Conservation (phyloP, 2,888 invertebrate species). For the Branchipolynoe longqiensis region DNA sequence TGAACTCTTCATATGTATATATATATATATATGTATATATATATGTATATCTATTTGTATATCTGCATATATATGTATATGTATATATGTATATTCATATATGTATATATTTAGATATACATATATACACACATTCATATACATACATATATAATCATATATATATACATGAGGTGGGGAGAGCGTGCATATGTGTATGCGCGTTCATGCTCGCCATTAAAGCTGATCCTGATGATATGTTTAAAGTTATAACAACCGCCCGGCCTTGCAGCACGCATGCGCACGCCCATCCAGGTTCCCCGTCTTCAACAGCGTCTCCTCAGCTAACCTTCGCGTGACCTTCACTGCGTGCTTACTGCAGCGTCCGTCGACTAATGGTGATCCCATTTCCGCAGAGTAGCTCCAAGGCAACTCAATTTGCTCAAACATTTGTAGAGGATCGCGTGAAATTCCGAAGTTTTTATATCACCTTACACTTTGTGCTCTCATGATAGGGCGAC, state of each 20-base stretch:
- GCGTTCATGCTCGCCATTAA: no score
- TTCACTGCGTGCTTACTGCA: background rate
- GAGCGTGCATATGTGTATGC: no score
- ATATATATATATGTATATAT: background rate
- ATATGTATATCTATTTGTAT: background rate
- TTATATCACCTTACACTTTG: no score
- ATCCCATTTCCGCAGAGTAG: background rate
- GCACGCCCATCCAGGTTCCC: no score
- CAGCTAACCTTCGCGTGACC: background rate
- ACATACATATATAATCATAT: background rate
- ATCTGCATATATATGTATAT: background rate
- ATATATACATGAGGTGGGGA: no score
- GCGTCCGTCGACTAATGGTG: background rate
- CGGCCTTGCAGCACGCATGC: no score
- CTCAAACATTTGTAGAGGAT: slow-evolving; percentile 21
- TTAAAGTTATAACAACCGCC: no score
- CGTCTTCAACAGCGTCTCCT: no score
- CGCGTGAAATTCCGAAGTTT: background rate
- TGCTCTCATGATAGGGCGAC: background rate
- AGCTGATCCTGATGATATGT: no score
- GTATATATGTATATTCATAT: background rate
- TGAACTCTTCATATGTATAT: background rate
- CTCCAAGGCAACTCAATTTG: background rate
- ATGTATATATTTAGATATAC: background rate
- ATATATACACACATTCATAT: background rate